A percentile compares a stretch with the other conserved stretches of the same genome.
Conservation (phyloP, 2,113 vertebrate species). For the Chaetodon auriga region DNA sequence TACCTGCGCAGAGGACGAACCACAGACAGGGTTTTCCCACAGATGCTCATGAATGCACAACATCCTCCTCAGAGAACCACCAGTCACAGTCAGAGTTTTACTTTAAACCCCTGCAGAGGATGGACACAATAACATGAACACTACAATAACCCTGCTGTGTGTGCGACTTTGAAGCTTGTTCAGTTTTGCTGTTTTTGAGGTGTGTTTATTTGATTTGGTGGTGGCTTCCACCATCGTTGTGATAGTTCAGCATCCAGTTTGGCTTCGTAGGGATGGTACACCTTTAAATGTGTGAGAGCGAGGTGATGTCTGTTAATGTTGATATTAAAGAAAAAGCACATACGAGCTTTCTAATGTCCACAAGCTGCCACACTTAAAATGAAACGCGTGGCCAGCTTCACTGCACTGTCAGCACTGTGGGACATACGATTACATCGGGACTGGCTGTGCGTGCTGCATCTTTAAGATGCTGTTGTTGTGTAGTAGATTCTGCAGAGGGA, state of each 20-base stretch:
- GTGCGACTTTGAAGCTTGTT: background rate
- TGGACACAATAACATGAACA: too few species aligned
- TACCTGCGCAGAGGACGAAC: background rate
- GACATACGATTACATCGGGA: background rate
- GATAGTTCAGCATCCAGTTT: background rate
- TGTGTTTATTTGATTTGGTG: too few species aligned
- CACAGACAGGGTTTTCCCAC: conserved; percentile 2
- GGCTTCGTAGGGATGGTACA: background rate
- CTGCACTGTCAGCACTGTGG: conserved; percentile 25
- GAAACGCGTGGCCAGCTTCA: conserved; percentile 30
- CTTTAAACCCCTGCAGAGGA: background rate
- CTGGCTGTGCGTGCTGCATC: background rate
- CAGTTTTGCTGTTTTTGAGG: background rate
- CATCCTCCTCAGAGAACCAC: background rate
- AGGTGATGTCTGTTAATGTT: too few species aligned
- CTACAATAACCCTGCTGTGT: background rate
- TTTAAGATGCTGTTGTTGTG: background rate
- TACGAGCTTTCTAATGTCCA: background rate
- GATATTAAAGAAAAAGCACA: background rate
- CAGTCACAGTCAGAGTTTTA: background rate
- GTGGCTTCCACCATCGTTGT: too few species aligned
- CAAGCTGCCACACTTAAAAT: conserved; percentile 9
- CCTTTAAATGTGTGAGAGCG: too few species aligned
- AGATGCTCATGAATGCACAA: background rate
- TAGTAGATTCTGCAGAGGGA: background rate